Evolutionary conservation across 2,113 vertebrate species (phyloP), one percentile per base, ranked within the genome.

Genomic region (Zosterops borbonicus): DNA sequence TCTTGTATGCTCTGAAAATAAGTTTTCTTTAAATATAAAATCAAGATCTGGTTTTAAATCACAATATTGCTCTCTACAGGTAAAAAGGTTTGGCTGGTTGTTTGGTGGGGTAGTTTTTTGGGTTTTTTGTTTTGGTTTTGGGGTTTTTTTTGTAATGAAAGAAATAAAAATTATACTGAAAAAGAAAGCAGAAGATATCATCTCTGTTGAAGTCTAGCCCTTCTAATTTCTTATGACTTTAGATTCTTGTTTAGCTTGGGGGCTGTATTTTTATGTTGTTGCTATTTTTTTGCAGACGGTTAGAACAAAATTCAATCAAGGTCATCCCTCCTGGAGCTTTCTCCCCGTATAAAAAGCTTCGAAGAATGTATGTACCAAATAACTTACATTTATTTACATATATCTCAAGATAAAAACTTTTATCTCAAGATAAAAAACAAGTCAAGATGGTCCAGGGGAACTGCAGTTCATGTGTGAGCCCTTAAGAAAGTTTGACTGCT

Each of bases 281-380:
- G 49, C 33, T 82, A 5, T 88, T 94, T 33, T 95, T 94, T 95
- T 98, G 74, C 98, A 99, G 99, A 98, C 99, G 99, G 89, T 97
- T 99, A 97, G 99, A 99, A 95, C 99, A 99, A 98, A 99, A 99
- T 95, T 98, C 99, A 95, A 99, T 99, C 98, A 99, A 99, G 98
- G 98, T 98, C 96, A 99, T 99, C 94, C 99, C 99, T 94, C 98
- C 99, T 87, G 99, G 99, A 96, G 99, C 99, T 92, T 99, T 99
- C 98, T 98, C 99, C 64, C 98, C 99, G 5, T 99, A 99, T 95
- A 99, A 99, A 98, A 99, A 99, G 62, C 98, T 99, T 93, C 98
- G 99, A 97, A 98, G 99, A 98, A 99, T 99, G 99, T 99, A 97
- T 91, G 99, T 99, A 97, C 67, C 22, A 23, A 96, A 82, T 89